A percentile compares a stretch with the other conserved stretches of the same genome.
These are phyloP conservation scores for Poecilia velifera DNA, from an alignment of 2,797 vertebrate genomes.

Conservation along the genomic window DNA sequence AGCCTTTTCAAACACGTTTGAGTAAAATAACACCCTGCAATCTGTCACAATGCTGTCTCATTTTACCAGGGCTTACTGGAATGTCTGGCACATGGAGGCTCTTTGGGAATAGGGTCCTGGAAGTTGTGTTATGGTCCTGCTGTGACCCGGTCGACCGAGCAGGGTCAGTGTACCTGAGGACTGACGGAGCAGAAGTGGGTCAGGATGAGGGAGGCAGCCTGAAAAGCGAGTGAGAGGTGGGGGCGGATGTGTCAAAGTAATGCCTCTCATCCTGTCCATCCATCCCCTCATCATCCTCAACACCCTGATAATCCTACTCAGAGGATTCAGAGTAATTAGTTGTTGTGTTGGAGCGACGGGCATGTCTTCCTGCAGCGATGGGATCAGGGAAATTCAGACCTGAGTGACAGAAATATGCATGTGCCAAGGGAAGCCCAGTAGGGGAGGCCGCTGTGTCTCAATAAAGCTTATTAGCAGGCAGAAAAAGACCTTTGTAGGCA, in stretches of 20 bases:
- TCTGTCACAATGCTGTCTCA: conserved; percentile 52
- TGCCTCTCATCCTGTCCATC: conserved; percentile 59
- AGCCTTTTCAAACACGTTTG: conserved; percentile 26
- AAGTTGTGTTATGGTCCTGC: conserved; percentile 70
- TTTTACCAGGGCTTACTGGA: conserved; percentile 69
- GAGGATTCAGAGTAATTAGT: conserved; percentile 78
- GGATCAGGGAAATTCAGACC: conserved; percentile 73
- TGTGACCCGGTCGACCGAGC: conserved; percentile 68
- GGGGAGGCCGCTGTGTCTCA: conserved; percentile 68
- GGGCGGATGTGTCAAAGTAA: conserved; percentile 69
- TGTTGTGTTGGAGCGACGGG: conserved; percentile 70
- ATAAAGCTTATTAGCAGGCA: conserved; percentile 75
- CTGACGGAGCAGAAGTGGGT: conserved; percentile 75
- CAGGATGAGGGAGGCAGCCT: conserved; percentile 56
- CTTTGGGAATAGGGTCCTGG: conserved; percentile 53
- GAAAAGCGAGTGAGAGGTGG: conserved; percentile 21
- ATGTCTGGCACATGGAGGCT: conserved; percentile 61
- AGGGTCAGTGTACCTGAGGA: conserved; percentile 67
- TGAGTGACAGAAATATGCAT: conserved; percentile 73
- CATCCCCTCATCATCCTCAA: conserved; percentile 63
- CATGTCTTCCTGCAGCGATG: conserved; percentile 63
- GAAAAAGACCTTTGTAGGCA: conserved; percentile 52
- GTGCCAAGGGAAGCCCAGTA: conserved; percentile 71
- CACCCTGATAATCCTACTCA: conserved; percentile 67
- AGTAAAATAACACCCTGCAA: conserved; percentile 39